phyloP scores from a whole-genome alignment of 2,113 vertebrate genomes.

The Argyrosomus japonicus region DNA sequence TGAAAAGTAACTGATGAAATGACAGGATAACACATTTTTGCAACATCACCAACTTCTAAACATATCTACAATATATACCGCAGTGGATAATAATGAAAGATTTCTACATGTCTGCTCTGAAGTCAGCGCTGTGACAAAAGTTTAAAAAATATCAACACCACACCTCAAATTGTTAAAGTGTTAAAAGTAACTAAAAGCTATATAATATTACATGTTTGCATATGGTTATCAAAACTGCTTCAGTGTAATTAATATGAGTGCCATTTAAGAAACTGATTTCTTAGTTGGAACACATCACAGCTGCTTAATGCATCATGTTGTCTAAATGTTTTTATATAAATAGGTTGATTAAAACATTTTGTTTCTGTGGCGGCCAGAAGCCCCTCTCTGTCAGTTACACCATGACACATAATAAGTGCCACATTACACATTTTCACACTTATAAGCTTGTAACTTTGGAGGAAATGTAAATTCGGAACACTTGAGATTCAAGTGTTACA shows the following conservation, averaged over 20 bases:
- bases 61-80: background rate
- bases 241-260: background rate
- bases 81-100: background rate
- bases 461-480: too few relatives aligned
- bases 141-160: background rate
- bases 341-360: background rate
- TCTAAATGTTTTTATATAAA: background rate
- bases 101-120: slow-evolving; percentile 28
- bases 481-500: background rate
- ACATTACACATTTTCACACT: background rate
- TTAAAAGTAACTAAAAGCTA: background rate
- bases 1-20: background rate
- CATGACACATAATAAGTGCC: background rate
- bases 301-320: too few relatives aligned
- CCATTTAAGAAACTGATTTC: too few relatives aligned
- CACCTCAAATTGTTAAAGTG: background rate
- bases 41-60: background rate
- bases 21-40: background rate
- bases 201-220: background rate
- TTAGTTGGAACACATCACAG: too few relatives aligned
- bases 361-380: too few relatives aligned
- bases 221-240: background rate
- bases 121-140: background rate
- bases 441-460: background rate
- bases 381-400: too few relatives aligned